Percentiles rank a stretch among this genome's conserved stretches.
Evolutionary conservation across 64 coral and sea anemone genomes (phyloP).

Genomic region (Stylophora pistillata): DNA sequence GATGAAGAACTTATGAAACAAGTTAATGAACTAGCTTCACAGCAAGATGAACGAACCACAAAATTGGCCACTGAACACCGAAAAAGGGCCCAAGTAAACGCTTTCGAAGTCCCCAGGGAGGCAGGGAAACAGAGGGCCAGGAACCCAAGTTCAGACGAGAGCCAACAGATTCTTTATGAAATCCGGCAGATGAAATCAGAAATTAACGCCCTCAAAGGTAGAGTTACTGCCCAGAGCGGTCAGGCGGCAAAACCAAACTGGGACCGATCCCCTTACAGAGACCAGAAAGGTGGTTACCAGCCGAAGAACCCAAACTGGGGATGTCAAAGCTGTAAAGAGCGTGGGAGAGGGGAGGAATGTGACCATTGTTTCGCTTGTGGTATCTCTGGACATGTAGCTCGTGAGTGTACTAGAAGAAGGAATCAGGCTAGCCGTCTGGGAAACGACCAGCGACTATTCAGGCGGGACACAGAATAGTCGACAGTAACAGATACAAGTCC

Average conservation of each 20-base stretch:
- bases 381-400: slow-evolving; percentile 41
- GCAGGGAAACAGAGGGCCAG: too few species aligned
- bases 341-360: slow-evolving; percentile 37
- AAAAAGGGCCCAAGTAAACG: too few species aligned
- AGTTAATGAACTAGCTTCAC: too few species aligned
- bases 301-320: background rate
- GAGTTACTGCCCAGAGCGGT: slow-evolving; percentile 21
- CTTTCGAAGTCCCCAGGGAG: too few species aligned
- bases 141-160: too few species aligned
- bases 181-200: too few species aligned
- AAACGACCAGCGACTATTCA: slow-evolving; percentile 65
- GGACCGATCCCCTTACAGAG: slow-evolving; percentile 1
- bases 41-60: too few species aligned
- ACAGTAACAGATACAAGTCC: slow-evolving; percentile 42
- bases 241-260: background rate
- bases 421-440: slow-evolving; percentile 40
- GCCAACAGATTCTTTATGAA: too few species aligned
- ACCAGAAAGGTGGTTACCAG: background rate
- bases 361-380: slow-evolving; percentile 55
- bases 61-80: too few species aligned
- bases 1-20: too few species aligned
- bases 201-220: slow-evolving; percentile 23
- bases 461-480: slow-evolving; percentile 66
- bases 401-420: slow-evolving; percentile 4
- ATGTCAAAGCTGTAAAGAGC: slow-evolving; percentile 46